Evolutionary conservation across 2,113 vertebrate genomes (phyloP).

Genomic region (Drymodes brunneopygia): DNA sequence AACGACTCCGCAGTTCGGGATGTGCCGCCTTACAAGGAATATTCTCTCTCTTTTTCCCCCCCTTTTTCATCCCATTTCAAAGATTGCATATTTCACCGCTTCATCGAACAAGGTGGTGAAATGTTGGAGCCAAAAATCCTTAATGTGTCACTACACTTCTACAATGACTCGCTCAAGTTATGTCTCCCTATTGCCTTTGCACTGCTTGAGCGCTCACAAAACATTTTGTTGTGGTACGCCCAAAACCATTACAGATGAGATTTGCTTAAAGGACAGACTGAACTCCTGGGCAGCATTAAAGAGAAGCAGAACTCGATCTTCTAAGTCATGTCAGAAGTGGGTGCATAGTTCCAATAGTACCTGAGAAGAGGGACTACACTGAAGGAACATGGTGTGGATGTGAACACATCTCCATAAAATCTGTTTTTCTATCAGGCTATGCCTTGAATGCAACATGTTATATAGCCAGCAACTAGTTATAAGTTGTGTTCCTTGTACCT

Average conservation of each 20-base stretch:
- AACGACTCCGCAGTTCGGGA: background rate
- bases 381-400: background rate
- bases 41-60: too few relatives aligned
- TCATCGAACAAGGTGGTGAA: background rate
- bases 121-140: background rate
- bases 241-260: background rate
- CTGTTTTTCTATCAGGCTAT: background rate
- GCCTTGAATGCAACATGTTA: background rate
- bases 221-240: fast-evolving
- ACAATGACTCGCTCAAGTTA: fast-evolving
- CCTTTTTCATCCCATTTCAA: background rate
- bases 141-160: background rate
- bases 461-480: background rate
- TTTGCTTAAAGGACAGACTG: background rate
- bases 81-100: fast-evolving
- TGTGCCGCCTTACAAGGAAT: background rate
- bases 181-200: background rate
- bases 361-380: background rate
- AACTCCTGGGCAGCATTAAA: background rate
- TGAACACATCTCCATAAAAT: background rate
- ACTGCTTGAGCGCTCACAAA: fast-evolving
- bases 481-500: background rate
- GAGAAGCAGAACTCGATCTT: background rate
- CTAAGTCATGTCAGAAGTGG: background rate
- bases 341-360: background rate